Percentiles rank a stretch among this genome's conserved stretches.
Evolutionary conservation across 2,797 vertebrate genomes (phyloP).

Genomic region (Morelia viridis): DNA sequence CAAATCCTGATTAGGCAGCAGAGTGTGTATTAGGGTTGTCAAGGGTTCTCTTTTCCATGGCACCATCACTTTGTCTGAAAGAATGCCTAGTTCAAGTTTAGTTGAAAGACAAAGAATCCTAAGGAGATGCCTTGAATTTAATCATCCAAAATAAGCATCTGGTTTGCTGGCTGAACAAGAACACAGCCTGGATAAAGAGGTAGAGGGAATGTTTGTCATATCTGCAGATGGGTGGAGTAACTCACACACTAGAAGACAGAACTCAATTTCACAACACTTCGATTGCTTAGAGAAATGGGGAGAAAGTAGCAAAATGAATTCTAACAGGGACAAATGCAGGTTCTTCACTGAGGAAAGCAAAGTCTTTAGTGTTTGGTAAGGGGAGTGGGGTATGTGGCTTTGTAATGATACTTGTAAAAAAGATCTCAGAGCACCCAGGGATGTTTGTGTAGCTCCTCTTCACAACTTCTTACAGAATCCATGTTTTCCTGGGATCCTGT

Average conservation of each 20-base stretch:
- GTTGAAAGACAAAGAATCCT: not conserved
- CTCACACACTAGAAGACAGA: not conserved
- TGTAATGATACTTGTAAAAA: not conserved
- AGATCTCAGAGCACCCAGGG: not conserved
- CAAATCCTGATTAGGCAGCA: not conserved
- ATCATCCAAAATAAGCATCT: not conserved
- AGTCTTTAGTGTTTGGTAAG: not conserved
- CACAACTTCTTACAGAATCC: not conserved
- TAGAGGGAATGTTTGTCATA: not conserved
- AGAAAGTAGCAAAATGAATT: not conserved
- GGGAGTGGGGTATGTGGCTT: not conserved
- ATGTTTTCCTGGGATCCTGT: not conserved
- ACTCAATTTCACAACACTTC: not conserved
- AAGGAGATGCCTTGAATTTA: not conserved
- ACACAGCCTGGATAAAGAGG: not conserved
- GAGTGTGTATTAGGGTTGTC: not conserved
- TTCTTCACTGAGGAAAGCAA: not conserved
- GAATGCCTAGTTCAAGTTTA: not conserved
- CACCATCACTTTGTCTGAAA: not conserved
- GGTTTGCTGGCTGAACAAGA: not conserved
- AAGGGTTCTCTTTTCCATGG: not conserved
- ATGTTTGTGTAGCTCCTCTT: not conserved
- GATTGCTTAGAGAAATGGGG: not conserved
- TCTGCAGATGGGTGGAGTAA: not conserved
- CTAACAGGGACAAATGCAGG: not conserved